These are phyloP conservation scores for Pipistrellus kuhlii DNA, from an alignment of 2,797 vertebrate genomes.

Conservation along the genomic window DNA sequence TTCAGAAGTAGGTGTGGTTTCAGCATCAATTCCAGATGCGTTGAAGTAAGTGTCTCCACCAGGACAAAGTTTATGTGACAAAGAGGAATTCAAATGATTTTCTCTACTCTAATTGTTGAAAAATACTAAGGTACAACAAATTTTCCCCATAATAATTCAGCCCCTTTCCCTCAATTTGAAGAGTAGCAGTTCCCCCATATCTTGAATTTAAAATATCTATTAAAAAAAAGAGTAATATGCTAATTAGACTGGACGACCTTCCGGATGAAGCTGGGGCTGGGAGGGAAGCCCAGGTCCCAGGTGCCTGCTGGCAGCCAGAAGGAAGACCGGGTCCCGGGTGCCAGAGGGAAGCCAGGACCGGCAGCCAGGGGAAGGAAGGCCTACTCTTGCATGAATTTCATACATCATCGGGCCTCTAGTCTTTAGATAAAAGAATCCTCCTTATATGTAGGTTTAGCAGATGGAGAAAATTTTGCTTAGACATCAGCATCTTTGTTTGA, in stretches of 20 bases:
- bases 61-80: background rate
- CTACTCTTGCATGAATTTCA: too few species aligned
- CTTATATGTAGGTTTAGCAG: background rate
- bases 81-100: background rate
- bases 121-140: background rate
- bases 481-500: conserved; percentile 43
- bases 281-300: too few species aligned
- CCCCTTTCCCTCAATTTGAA: background rate
- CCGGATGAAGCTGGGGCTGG: too few species aligned
- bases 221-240: too few species aligned
- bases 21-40: conserved; percentile 22
- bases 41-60: background rate
- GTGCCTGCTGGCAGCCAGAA: too few species aligned
- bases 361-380: too few species aligned
- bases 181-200: conserved; percentile 22
- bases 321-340: too few species aligned
- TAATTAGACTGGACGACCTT: too few species aligned
- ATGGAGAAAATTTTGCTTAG: conserved; percentile 1
- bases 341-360: too few species aligned
- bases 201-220: conserved; percentile 25
- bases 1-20: conserved; percentile 8
- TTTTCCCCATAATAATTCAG: conserved; percentile 6
- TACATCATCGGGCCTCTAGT: too few species aligned
- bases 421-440: conserved; percentile 26
- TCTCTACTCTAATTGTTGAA: conserved; percentile 52